Conservation (phyloP, 2,888 invertebrate species). For the Agapostemon virescens region DNA sequence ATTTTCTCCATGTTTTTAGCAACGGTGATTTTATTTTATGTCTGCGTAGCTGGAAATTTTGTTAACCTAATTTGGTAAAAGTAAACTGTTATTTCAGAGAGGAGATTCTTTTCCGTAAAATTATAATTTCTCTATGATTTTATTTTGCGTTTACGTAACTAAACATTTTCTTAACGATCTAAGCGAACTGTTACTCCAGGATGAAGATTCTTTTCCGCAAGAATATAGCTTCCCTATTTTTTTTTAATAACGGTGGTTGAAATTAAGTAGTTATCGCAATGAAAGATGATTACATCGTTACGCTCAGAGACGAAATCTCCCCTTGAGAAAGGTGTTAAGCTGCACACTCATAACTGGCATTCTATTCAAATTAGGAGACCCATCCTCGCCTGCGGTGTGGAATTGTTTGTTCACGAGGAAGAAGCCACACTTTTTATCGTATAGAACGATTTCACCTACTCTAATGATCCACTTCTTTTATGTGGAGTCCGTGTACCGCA, state of each 20-base stretch:
- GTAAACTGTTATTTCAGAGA: too few species aligned
- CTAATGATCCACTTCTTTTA: constrained; percentile 29
- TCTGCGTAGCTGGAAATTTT: too few species aligned
- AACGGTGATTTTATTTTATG: constrained; percentile 14
- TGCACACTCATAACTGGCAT: constrained; percentile 72
- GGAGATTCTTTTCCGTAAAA: too few species aligned
- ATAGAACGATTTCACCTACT: constrained; percentile 45
- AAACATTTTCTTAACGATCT: background rate
- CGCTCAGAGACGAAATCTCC: constrained; percentile 31
- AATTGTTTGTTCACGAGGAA: constrained; percentile 54
- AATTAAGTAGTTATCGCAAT: constrained; percentile 30
- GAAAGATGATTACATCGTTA: constrained; percentile 40
- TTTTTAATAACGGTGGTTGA: background rate
- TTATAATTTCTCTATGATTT: too few species aligned
- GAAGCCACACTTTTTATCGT: constrained; percentile 34
- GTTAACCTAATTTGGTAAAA: background rate
- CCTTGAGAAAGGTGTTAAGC: constrained; percentile 74
- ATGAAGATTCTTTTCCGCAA: background rate
- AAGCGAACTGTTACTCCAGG: background rate
- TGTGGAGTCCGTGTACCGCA: background rate
- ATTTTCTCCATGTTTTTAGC: background rate
- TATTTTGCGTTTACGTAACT: too few species aligned
- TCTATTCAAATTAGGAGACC: constrained; percentile 69
- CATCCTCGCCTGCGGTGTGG: constrained; percentile 48
- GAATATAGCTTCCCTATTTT: background rate